These are phyloP conservation scores for Sylvia borin DNA, from an alignment of 2,797 vertebrate genomes.

Conservation along the genomic window DNA sequence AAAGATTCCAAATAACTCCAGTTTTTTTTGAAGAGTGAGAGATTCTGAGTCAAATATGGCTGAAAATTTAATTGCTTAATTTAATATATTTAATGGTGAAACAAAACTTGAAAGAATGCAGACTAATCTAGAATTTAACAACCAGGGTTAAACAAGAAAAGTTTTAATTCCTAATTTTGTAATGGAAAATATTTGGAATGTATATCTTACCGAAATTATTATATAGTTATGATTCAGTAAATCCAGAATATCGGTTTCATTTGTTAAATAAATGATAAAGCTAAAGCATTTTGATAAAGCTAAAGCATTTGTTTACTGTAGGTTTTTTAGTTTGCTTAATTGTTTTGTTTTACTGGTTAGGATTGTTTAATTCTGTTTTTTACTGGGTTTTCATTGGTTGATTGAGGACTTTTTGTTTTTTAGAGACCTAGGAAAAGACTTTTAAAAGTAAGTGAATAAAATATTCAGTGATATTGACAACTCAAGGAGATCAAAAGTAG, in stretches of 20 bases:
- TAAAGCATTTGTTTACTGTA: background rate
- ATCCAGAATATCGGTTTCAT: background rate
- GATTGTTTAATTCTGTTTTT: background rate
- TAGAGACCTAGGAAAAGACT: background rate
- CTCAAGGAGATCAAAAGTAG: background rate
- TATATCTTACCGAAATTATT: background rate
- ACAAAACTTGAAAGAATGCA: fast-evolving
- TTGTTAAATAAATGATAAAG: too few species aligned
- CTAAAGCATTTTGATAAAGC: background rate
- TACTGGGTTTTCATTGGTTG: background rate
- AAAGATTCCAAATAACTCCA: background rate
- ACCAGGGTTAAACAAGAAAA: background rate
- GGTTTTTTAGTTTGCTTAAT: background rate
- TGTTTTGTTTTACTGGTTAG: background rate
- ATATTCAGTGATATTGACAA: background rate
- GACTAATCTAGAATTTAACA: background rate
- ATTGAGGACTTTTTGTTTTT: background rate
- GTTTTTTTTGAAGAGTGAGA: background rate
- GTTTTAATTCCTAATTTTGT: background rate
- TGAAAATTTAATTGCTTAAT: background rate
- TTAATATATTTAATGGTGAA: background rate
- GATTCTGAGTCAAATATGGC: background rate
- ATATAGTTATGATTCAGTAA: background rate
- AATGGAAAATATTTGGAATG: background rate
- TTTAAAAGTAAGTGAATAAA: background rate